Evolutionary conservation across 1,140 invertebrate genomes (phyloP), one percentile per base, ranked within the genome.

Genomic region (Plectrocnemia conspersa): DNA sequence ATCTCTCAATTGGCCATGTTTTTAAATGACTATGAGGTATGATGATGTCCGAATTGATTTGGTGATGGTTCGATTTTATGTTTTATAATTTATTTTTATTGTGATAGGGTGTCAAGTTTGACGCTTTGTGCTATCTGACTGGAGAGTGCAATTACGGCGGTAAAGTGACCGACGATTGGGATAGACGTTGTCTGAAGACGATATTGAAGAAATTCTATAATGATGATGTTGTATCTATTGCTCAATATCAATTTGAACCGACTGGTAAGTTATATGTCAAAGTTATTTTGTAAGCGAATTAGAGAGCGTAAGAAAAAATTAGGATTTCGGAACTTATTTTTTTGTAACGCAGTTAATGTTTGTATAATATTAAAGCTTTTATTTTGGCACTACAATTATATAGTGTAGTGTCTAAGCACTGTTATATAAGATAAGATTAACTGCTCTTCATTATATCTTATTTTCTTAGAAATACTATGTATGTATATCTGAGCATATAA

Each of bases 71-170:
- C 27, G 7, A 9, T 40, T 40, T 21, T 5, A 48, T 5, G 19
- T 10, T 5, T 35, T n/a, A 1, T 35, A 29, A 44, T 0, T 22
- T 41, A 38, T 58, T 71, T 36, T 40, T 42, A 23, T 52, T 57
- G 49, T 35, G 27, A 16, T 55, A 85, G 71, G 83, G 90, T 36
- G 82, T 96, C 0, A 92, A 93, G 65, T 94, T 87, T 67, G 89
- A 91, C 38, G 93, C 93, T 0, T 66, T 98, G 5, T 78, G 82
- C 3, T 97, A 97, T 73, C 70, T 97, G 48, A 94, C 88, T 0
- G 93, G 93, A 7, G 93, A 97, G 75, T 97, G 93, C 66, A 97
- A 97, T 76, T 98, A 98, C 64, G 95, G 95, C 19, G 93, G 95
- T 0, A 79, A 91, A 65, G 92, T 97, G 1, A 97, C 92, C 0